Evolutionary conservation across 2,797 vertebrate species (phyloP).

Genomic region (Falco naumanni): DNA sequence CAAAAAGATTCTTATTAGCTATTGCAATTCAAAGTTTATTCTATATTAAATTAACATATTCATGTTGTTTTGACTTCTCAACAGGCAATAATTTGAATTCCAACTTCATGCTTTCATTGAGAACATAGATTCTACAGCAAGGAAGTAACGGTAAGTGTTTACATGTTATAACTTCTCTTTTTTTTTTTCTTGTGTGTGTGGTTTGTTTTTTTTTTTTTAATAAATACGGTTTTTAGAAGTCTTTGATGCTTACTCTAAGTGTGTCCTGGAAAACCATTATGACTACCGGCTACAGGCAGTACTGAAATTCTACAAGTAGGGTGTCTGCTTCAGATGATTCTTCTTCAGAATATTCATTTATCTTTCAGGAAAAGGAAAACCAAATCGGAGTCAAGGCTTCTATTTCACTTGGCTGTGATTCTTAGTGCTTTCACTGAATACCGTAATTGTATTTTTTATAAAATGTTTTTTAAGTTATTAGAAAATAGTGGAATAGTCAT

Average conservation of each 20-base stretch:
- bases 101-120: constrained; percentile 15
- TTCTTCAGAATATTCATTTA: not conserved
- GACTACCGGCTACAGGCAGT: not conserved
- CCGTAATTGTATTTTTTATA: not conserved
- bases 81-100: constrained; percentile 65
- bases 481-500: not conserved
- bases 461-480: not conserved
- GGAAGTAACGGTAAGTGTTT: constrained; percentile 74
- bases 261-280: not conserved
- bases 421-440: not conserved
- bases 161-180: not conserved
- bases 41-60: constrained; percentile 66
- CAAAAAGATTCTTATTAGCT: constrained; percentile 40
- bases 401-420: not conserved
- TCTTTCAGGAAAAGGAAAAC: not conserved
- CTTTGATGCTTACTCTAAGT: not conserved
- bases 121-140: constrained; percentile 31
- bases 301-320: not conserved
- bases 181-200: not conserved
- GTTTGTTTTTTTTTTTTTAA: not conserved
- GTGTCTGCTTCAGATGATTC: not conserved
- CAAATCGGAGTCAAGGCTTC: not conserved
- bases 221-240: not conserved
- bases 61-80: constrained; percentile 62
- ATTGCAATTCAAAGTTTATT: constrained; percentile 44